Conservation (phyloP, 2,113 vertebrate species). For the Oncorhynchus keta region DNA sequence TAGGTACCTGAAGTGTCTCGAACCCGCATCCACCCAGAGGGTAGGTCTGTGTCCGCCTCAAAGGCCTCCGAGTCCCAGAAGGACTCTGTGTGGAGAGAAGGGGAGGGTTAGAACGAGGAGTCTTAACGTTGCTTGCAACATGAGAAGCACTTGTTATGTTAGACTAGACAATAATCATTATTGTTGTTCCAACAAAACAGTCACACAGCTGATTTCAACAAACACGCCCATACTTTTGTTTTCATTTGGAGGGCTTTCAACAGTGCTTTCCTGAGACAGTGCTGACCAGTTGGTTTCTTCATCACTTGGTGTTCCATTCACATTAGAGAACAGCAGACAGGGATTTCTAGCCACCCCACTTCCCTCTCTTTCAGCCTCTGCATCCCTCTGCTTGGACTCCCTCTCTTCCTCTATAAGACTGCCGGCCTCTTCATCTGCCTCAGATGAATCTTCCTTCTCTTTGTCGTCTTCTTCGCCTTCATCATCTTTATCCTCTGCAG, state of each 20-base stretch:
- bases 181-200: not conserved
- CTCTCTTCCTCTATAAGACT: slow-evolving; percentile 65
- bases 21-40: slow-evolving; percentile 94
- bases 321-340: slow-evolving; percentile 86
- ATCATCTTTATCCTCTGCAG: slow-evolving; percentile 72
- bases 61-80: slow-evolving; percentile 89
- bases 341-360: slow-evolving; percentile 70
- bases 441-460: slow-evolving; percentile 68
- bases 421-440: slow-evolving; percentile 69
- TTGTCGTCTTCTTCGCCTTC: slow-evolving; percentile 74
- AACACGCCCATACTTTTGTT: slow-evolving; percentile 78
- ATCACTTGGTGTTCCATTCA: slow-evolving; percentile 81
- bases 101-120: no score
- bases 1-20: slow-evolving; percentile 94
- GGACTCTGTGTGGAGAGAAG: slow-evolving; percentile 70
- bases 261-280: slow-evolving; percentile 83
- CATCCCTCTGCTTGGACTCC: slow-evolving; percentile 52
- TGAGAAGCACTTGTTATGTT: not conserved
- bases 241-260: slow-evolving; percentile 84
- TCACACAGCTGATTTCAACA: not conserved
- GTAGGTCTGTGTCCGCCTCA: slow-evolving; percentile 89
- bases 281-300: slow-evolving; percentile 91
- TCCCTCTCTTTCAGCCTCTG: slow-evolving; percentile 64
- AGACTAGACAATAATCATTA: not conserved
- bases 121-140: no score